Evolutionary conservation across 1,140 invertebrate species (phyloP).

Genomic region (Pristionchus pacificus): DNA sequence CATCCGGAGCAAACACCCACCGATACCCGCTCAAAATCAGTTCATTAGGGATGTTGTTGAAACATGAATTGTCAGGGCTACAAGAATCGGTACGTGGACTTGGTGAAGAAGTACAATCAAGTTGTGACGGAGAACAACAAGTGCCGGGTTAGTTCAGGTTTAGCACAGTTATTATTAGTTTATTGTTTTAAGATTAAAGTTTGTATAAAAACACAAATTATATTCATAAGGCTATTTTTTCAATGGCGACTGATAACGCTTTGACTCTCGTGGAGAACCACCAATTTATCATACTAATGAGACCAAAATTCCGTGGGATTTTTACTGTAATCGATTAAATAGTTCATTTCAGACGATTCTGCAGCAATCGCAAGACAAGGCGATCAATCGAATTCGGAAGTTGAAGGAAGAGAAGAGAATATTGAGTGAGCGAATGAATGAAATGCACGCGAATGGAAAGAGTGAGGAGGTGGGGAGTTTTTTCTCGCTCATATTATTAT

Average conservation of each 20-base stretch:
- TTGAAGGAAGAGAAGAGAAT: constrained; percentile 37
- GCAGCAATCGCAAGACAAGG: constrained; percentile 44
- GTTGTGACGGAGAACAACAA: constrained; percentile 46
- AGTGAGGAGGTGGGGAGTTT: neutral
- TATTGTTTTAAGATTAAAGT: no score
- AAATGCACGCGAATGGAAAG: constrained; percentile 21
- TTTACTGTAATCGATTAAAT: no score
- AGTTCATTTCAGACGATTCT: constrained; percentile 37
- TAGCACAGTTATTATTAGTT: no score
- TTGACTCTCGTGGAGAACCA: no score
- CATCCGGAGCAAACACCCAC: no score
- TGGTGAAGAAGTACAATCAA: constrained; percentile 40
- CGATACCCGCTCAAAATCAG: no score
- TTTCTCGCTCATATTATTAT: no score
- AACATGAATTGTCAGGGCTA: no score
- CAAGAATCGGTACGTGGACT: constrained; percentile 43
- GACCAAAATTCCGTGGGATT: no score
- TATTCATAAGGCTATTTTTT: neutral
- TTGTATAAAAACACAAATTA: neutral
- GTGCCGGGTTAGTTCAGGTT: constrained; percentile 33
- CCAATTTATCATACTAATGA: no score
- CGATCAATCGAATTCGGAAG: constrained; percentile 37
- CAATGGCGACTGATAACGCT: no score
- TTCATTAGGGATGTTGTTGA: no score
- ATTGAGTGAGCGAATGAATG: constrained; percentile 20